Evolutionary conservation across 2,797 vertebrate species (phyloP).

Genomic region (Eurystomus glaucurus): DNA sequence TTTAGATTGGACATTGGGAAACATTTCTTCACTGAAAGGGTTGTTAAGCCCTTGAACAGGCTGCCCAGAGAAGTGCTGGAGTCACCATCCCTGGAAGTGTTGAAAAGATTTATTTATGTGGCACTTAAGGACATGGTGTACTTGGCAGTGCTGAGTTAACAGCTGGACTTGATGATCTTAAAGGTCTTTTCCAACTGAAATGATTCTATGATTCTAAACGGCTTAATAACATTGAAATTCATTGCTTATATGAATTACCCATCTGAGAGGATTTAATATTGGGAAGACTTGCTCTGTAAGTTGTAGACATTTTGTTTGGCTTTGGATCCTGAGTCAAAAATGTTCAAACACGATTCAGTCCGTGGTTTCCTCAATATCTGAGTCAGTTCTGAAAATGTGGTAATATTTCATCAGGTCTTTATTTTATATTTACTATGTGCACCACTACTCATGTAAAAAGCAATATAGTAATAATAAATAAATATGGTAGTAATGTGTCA

Average conservation of each 20-base stretch:
- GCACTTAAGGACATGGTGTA: neutral
- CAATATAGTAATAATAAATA: neutral
- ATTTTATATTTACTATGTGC: neutral
- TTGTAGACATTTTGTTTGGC: neutral
- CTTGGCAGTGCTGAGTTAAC: no score
- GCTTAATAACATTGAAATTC: neutral
- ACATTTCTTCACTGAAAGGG: no score
- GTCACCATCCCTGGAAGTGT: neutral
- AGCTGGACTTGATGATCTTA: no score
- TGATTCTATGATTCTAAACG: neutral
- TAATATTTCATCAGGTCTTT: neutral
- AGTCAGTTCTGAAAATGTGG: neutral
- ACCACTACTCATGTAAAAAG: neutral
- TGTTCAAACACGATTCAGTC: neutral
- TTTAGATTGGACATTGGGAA: no score
- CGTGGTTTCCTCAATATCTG: neutral
- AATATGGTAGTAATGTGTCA: neutral
- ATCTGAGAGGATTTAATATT: neutral
- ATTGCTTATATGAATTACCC: neutral
- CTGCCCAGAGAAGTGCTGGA: neutral
- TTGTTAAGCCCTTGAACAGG: no score
- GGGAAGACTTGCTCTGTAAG: neutral
- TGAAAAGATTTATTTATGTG: neutral
- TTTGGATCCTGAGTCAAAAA: neutral
- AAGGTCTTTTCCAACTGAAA: neutral